Base-by-base conservation (phyloP, 2,888 invertebrate genomes). In the Agrochola circellaris region DNA sequence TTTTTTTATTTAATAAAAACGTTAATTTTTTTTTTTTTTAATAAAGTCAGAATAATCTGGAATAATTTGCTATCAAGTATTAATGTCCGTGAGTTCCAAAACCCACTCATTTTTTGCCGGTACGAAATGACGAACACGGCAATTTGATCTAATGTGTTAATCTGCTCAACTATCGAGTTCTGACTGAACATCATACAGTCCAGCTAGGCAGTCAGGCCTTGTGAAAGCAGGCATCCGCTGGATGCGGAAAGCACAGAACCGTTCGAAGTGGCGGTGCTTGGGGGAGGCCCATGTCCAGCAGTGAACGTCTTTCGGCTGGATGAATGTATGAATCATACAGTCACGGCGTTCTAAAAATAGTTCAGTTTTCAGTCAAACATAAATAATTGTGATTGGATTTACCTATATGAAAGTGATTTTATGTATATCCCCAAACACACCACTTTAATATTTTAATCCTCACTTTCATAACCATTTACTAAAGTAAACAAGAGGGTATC, bases 381-480 rank as follows among this genome's bases (percentile, higher is more conserved):
- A 23, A 30, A n/a, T 34, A 34, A 54, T 62, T 30, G 38, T 75
- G 6, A 51, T 56, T 42, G 20, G 30, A 51, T 54, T 42, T 0
- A 45, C n/a, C 11, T 30, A 65, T 42, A 20, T 17, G 6, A 42
- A 0, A 9, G 15, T n/a, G 6, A 65, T 17, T 51, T 42, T 45
- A 34, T 26, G 4, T 30, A 45, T 17, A 51, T 54, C 5, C 20
- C 45, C 48, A 51, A 68, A 74, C 13, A 62, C 13, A 58, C 51
- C 38, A 34, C 26, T 51, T 51, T 20, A 26, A 61, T 75, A 69
- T 70, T 69, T 54, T 61, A 75, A 66, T 61, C 30, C 38, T 2
- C 81, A 66, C 45, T 69, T 69, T 66, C 9, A 61, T 6, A 79
- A 45, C 68, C 81, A 54, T 81, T 80, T 65, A 64, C 2, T 54